Evolutionary conservation across 2,888 invertebrate species (phyloP).

Genomic region (Drosophila aldrichi): DNA sequence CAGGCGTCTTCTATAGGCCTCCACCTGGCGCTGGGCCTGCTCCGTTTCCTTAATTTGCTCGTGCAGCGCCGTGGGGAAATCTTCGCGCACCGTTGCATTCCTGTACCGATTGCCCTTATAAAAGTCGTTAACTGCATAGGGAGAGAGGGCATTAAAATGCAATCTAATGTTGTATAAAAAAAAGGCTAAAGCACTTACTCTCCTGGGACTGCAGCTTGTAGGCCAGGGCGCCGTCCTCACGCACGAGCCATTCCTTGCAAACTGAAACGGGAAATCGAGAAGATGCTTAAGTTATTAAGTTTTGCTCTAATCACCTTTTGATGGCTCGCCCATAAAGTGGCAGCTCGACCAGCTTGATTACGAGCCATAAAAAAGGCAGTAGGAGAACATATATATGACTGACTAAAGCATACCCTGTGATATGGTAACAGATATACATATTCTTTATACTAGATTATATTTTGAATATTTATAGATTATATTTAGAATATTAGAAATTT

Average conservation of each 20-base stretch:
- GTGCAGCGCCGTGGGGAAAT: slow-evolving; percentile 90
- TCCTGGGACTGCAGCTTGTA: slow-evolving; percentile 93
- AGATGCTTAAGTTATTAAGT: slow-evolving; percentile 34
- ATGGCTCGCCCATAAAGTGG: slow-evolving; percentile 46
- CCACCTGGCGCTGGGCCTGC: slow-evolving; percentile 88
- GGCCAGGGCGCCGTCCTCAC: slow-evolving; percentile 93
- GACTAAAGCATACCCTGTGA: not conserved
- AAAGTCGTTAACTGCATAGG: slow-evolving; percentile 88
- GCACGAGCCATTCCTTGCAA: slow-evolving; percentile 92
- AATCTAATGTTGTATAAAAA: slow-evolving; percentile 11
- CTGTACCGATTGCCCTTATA: slow-evolving; percentile 91
- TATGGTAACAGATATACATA: not conserved
- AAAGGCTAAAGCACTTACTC: slow-evolving; percentile 86
- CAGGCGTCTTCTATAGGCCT: slow-evolving; percentile 85
- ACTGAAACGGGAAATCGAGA: slow-evolving; percentile 86
- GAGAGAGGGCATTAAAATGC: slow-evolving; percentile 13
- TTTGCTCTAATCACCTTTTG: slow-evolving; percentile 55
- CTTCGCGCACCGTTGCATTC: slow-evolving; percentile 91
- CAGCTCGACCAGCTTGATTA: slow-evolving; percentile 40
- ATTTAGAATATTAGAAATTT: too few species aligned
- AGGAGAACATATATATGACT: not conserved
- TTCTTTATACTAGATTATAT: too few species aligned
- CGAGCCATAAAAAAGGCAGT: slow-evolving; percentile 31
- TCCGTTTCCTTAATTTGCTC: slow-evolving; percentile 90
- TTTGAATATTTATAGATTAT: too few species aligned